Evolutionary conservation across 92 coral and sea anemone genomes (phyloP).

Genomic region (Zoanthus sansibaricus): DNA sequence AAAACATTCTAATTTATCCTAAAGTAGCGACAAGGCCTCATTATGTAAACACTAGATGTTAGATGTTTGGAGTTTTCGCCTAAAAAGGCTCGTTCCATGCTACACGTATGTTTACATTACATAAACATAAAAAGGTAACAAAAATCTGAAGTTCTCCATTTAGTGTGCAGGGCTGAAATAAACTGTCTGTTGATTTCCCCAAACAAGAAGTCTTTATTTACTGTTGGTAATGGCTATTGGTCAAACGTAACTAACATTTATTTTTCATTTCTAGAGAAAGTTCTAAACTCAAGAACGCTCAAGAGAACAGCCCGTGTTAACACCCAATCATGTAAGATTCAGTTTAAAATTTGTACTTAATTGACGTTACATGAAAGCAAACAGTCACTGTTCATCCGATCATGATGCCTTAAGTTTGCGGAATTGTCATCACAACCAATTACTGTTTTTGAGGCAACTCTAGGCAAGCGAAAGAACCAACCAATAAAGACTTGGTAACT

Average conservation of each 20-base stretch:
- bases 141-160: background rate
- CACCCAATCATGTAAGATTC: constrained; percentile 83
- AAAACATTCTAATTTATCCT: no score
- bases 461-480: no score
- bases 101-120: background rate
- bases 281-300: constrained; percentile 88
- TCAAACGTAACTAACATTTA: background rate
- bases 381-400: no score
- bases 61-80: background rate
- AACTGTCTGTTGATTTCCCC: no score
- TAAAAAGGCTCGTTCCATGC: background rate
- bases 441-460: no score
- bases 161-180: background rate
- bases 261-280: constrained; percentile 71
- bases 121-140: background rate
- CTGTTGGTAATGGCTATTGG: no score
- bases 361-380: background rate
- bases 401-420: no score
- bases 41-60: background rate
- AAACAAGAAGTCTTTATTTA: no score
- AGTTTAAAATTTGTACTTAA: background rate
- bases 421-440: no score
- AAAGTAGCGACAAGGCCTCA: background rate
- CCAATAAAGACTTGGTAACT: no score
- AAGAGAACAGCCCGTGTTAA: constrained; percentile 76